Conservation (phyloP, 2,797 vertebrate species). For the Sebastes minor region DNA sequence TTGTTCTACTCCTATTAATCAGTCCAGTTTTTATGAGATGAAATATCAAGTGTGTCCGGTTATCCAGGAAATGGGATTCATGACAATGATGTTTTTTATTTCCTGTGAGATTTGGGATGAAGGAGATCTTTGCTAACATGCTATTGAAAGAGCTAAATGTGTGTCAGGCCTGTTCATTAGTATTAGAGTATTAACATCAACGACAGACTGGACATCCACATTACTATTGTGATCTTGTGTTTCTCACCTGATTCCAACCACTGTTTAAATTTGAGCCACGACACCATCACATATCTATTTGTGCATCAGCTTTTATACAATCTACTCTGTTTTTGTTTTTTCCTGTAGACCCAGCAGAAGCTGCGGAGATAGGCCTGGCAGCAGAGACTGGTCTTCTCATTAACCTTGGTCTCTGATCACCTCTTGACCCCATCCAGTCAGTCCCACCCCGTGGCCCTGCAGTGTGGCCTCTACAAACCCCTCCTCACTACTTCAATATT, state of each 20-base stretch:
- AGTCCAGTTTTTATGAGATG: neutral
- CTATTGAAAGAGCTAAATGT: neutral
- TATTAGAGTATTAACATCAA: neutral
- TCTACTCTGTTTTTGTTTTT: slow-evolving; percentile 13
- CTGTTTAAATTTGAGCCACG: neutral
- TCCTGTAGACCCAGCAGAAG: slow-evolving; percentile 58
- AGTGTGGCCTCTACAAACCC: slow-evolving; percentile 45
- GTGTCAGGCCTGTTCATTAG: neutral
- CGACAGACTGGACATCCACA: neutral
- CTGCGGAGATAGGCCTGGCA: slow-evolving; percentile 65
- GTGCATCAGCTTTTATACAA: neutral
- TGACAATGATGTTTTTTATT: slow-evolving; percentile 33
- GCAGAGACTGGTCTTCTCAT: slow-evolving; percentile 38
- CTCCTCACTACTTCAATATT: slow-evolving; percentile 56
- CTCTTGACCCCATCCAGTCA: slow-evolving; percentile 21
- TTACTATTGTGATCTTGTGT: neutral
- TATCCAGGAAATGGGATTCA: slow-evolving; percentile 45
- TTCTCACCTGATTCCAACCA: slow-evolving; percentile 12
- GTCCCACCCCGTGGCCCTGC: slow-evolving; percentile 31
- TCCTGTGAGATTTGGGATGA: slow-evolving; percentile 4
- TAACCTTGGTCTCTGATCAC: slow-evolving; percentile 47
- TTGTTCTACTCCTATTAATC: slow-evolving; percentile 11
- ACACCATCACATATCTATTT: slow-evolving; percentile 1
- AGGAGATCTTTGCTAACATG: neutral
- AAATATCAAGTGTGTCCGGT: slow-evolving; percentile 22